A percentile compares a stretch with the other conserved stretches of the same genome.
Evolutionary conservation across 2,888 invertebrate species (phyloP).

Genomic region (Siphlonurus alternatus): DNA sequence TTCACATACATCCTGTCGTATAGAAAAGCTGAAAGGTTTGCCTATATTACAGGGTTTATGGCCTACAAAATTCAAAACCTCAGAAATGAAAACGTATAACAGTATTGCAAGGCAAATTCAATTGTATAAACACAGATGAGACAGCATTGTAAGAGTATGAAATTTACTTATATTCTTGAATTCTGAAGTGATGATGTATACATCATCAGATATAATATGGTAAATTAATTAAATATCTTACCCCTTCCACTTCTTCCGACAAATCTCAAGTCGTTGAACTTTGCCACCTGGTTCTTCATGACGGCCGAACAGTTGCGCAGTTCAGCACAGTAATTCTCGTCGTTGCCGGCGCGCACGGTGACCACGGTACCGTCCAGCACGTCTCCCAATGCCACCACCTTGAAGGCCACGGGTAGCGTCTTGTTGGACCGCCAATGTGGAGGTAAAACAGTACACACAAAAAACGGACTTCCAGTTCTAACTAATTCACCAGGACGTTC

Average conservation of each 20-base stretch:
- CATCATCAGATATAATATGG: too few species aligned
- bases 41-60: not conserved
- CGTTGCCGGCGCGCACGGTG: slow-evolving; percentile 86
- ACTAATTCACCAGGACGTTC: slow-evolving; percentile 88
- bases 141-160: too few species aligned
- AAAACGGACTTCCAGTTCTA: slow-evolving; percentile 87
- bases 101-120: too few species aligned
- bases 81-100: too few species aligned
- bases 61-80: not conserved
- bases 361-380: slow-evolving; percentile 89
- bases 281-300: slow-evolving; percentile 94
- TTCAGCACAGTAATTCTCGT: slow-evolving; percentile 92
- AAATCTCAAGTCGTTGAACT: slow-evolving; percentile 94
- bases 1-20: not conserved
- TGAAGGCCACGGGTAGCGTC: slow-evolving; percentile 88
- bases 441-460: slow-evolving; percentile 83
- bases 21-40: not conserved
- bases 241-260: slow-evolving; percentile 94
- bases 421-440: slow-evolving; percentile 96
- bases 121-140: too few species aligned
- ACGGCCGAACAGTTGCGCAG: slow-evolving; percentile 82
- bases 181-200: too few species aligned
- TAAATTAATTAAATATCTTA: slow-evolving; percentile 32
- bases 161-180: too few species aligned
- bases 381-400: slow-evolving; percentile 82